Percentiles rank a stretch among this genome's conserved stretches.
Evolutionary conservation across 2,797 vertebrate species (phyloP).

Genomic region (Chrysocyon brachyurus): DNA sequence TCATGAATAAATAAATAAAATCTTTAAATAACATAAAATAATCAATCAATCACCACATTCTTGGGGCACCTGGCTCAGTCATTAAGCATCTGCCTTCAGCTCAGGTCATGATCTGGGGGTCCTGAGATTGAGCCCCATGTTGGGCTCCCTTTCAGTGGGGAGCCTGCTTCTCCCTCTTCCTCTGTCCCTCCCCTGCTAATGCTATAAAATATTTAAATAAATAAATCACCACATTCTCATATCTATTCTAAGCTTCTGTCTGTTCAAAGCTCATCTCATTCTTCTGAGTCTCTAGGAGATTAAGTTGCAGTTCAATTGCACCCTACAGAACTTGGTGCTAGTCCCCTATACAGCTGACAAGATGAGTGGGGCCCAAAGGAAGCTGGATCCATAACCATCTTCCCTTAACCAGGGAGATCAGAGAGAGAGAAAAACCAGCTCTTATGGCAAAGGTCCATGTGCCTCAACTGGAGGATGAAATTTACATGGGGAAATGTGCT

Average conservation of each 20-base stretch:
- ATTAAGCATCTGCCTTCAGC: too few relatives aligned
- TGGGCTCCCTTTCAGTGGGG: too few relatives aligned
- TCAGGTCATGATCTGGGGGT: too few relatives aligned
- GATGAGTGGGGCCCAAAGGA: background rate
- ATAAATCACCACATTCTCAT: background rate
- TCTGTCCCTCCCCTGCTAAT: too few relatives aligned
- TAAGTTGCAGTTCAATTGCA: background rate
- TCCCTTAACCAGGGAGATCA: background rate
- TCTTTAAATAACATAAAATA: too few relatives aligned
- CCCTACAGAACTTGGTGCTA: constrained; percentile 24
- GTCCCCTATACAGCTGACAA: background rate
- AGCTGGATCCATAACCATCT: background rate
- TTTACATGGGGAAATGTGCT: background rate
- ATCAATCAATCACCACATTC: too few relatives aligned
- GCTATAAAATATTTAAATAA: too few relatives aligned
- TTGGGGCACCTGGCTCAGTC: too few relatives aligned
- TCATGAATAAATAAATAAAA: too few relatives aligned
- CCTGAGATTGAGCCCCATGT: too few relatives aligned
- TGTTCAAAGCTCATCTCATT: background rate
- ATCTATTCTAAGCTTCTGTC: background rate
- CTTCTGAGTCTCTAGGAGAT: constrained; percentile 46
- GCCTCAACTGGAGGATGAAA: background rate
- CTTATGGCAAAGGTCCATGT: background rate
- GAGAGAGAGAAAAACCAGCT: background rate
- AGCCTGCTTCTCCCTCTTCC: too few relatives aligned